Evolutionary conservation across 2,888 invertebrate genomes (phyloP), one percentile per base, ranked within the genome.

Genomic region (Thecocarcelia acutangulata): DNA sequence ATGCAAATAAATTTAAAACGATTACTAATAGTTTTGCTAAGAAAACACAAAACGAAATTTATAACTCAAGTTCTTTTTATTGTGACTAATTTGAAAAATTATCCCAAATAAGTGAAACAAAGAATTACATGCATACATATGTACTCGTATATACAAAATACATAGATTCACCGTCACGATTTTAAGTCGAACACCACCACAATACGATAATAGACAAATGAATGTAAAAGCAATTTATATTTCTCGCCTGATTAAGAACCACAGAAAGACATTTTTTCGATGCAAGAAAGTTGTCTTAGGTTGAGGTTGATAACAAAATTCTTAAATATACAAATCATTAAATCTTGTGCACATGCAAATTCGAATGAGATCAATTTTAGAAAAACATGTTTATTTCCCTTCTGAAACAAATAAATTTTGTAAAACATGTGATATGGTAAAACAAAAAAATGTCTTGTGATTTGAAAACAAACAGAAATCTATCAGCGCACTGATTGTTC

Each of bases 31-130:
- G 52, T 50, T 56, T 54, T 40, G 13, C 21, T 11, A 68, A 33
- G 2, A 19, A 33, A 17, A 24, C 1, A 50, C 15, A n/a, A 52
- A 42, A 72, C 3, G 19, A 40, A 19, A 72, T 40, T 44, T 68
- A 44, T 9, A 33, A 33, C 8, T 33, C 33, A 56, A 12, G 64
- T 64, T 74, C 42, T 76, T 69, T 54, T 44, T 28, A 44, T 63
- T 69, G 61, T 69, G 69, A 76, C 46, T 63, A 76, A 69, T 54
- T 63, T 58, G 56, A 68, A 59, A 42, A 75, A 42, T 33, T 33
- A 50, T 33, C 44, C 68, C 42, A 61, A 68, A 76, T 59, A 69
- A 33, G 52, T 42, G 17, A 5, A 59, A 68, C 8, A 33, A 33
- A 33, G 8, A 33, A n/a, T n/a, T n/a, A n/a, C n/a, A n/a, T n/a